Evolutionary conservation across 1,140 invertebrate genomes (phyloP).

Genomic region (Anthonomus grandis): DNA sequence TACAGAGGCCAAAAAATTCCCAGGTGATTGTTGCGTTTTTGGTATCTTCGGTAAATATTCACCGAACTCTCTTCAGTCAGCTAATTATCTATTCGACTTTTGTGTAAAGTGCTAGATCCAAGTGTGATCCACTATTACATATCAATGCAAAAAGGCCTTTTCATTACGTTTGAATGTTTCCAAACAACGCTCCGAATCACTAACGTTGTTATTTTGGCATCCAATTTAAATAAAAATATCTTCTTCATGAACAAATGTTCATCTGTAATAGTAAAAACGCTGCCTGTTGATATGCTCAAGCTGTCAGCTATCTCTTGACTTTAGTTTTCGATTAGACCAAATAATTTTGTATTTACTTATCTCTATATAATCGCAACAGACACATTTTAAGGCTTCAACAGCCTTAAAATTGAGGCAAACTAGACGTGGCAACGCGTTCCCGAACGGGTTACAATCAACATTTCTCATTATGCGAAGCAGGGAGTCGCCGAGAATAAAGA

Average conservation of each 20-base stretch:
- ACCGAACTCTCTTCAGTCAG: slow-evolving; percentile 37
- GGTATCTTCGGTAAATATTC: slow-evolving; percentile 37
- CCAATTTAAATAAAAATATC: neutral
- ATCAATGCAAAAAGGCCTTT: slow-evolving; percentile 31
- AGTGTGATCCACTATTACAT: slow-evolving; percentile 43
- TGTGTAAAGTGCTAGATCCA: slow-evolving; percentile 45
- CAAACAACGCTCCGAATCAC: too few relatives aligned
- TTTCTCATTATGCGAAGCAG: slow-evolving; percentile 47
- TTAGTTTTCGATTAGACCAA: too few relatives aligned
- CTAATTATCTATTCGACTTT: slow-evolving; percentile 45
- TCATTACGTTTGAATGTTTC: slow-evolving; percentile 10
- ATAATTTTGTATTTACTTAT: too few relatives aligned
- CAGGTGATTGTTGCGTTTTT: slow-evolving; percentile 28
- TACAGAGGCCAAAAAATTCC: slow-evolving; percentile 42
- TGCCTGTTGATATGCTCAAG: too few relatives aligned
- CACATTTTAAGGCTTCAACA: too few relatives aligned
- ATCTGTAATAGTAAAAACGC: too few relatives aligned
- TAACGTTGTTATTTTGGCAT: too few relatives aligned
- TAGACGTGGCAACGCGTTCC: slow-evolving; percentile 15
- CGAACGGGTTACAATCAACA: slow-evolving; percentile 42
- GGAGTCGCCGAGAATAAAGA: slow-evolving; percentile 25
- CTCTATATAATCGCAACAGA: too few relatives aligned
- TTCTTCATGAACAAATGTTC: neutral
- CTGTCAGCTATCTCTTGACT: too few relatives aligned
- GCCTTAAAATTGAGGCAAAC: neutral